A percentile compares a stretch with the other conserved stretches of the same genome.
Evolutionary conservation across 2,888 invertebrate species (phyloP).

Genomic region (Rhamnusium bicolor): DNA sequence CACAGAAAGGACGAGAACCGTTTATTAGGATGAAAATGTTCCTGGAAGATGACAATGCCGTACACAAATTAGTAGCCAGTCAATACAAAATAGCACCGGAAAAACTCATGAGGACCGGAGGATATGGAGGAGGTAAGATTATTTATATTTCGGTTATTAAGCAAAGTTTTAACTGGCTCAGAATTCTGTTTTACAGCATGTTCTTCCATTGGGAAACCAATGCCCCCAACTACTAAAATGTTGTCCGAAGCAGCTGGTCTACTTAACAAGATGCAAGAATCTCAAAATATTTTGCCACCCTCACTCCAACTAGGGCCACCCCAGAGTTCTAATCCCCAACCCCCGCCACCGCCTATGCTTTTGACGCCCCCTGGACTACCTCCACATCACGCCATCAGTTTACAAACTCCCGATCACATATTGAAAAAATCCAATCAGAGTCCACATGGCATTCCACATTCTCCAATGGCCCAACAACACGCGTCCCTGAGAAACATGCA

Average conservation of each 20-base stretch:
- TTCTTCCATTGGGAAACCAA: slow-evolving; percentile 76
- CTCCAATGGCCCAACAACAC: slow-evolving; percentile 77
- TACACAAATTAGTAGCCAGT: slow-evolving; percentile 95
- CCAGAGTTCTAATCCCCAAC: slow-evolving; percentile 68
- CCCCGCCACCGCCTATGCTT: slow-evolving; percentile 76
- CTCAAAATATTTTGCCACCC: slow-evolving; percentile 75
- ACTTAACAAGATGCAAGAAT: slow-evolving; percentile 81
- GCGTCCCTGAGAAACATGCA: slow-evolving; percentile 81
- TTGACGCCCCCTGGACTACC: slow-evolving; percentile 85
- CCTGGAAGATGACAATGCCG: slow-evolving; percentile 95
- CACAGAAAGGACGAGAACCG: slow-evolving; percentile 96
- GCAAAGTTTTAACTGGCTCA: slow-evolving; percentile 17
- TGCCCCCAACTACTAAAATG: slow-evolving; percentile 86
- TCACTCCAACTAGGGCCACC: slow-evolving; percentile 71
- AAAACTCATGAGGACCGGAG: slow-evolving; percentile 96
- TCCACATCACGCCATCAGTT: slow-evolving; percentile 81
- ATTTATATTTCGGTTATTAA: not conserved
- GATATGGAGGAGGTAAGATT: slow-evolving; percentile 89
- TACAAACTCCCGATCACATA: slow-evolving; percentile 75
- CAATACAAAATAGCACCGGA: slow-evolving; percentile 99
- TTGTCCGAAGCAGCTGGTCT: slow-evolving; percentile 80
- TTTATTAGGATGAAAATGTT: slow-evolving; percentile 99
- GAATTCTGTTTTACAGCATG: slow-evolving; percentile 67
- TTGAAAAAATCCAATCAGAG: slow-evolving; percentile 75
- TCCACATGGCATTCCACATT: slow-evolving; percentile 73